Conservation (phyloP, 1,140 invertebrate species). For the Dendrolimus punctatus region DNA sequence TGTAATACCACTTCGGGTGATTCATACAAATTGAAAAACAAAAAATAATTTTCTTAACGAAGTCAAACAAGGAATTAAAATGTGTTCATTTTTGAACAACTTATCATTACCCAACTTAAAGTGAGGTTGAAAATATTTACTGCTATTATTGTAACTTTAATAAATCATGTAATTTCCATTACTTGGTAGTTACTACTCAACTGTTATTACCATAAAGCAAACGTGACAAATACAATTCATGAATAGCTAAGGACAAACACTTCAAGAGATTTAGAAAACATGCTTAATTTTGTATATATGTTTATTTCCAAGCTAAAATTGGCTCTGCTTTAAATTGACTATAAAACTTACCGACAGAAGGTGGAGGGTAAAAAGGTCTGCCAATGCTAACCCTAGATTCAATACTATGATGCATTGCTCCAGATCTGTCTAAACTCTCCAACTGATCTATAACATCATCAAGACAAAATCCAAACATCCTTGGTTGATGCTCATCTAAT, state of each 20-base stretch:
- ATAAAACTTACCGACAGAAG: slow-evolving; percentile 41
- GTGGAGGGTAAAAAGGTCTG: slow-evolving; percentile 31
- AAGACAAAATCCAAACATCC: slow-evolving; percentile 24
- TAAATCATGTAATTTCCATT: no score
- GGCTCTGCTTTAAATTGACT: not conserved
- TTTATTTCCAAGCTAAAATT: not conserved
- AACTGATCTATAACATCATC: slow-evolving; percentile 23
- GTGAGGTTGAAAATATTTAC: no score
- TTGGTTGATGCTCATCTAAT: slow-evolving; percentile 27
- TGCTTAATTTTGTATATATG: not conserved
- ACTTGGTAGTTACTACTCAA: no score
- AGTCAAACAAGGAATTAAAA: no score
- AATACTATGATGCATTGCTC: slow-evolving; percentile 37
- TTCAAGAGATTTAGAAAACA: not conserved
- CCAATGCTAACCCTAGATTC: slow-evolving; percentile 33
- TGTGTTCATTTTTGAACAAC: no score
- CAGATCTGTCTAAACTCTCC: slow-evolving; percentile 41
- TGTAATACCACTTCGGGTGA: no score
- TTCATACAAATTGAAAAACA: no score
- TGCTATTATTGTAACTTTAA: no score
- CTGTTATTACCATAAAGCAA: no score
- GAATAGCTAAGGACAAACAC: not conserved
- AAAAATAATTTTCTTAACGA: no score
- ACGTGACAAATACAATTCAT: no score
- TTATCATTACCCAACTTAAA: no score